Evolutionary conservation across 2,888 invertebrate genomes (phyloP).

Genomic region (Corbicula japonica): DNA sequence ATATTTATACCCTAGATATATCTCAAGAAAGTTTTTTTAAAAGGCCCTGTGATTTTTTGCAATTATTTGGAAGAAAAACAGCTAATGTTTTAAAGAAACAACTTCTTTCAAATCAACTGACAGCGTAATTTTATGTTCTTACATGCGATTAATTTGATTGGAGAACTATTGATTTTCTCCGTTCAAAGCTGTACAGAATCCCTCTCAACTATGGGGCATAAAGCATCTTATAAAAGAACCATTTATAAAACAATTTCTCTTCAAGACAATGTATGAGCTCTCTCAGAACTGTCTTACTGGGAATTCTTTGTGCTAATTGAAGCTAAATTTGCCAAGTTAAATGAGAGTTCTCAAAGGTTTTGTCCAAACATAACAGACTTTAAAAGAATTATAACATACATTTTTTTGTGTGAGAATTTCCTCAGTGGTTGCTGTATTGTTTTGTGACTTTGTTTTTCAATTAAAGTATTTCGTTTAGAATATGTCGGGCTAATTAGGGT

Average conservation of each 20-base stretch:
- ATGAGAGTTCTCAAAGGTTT: slow-evolving; percentile 11
- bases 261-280: slow-evolving; percentile 12
- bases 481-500: too few species aligned
- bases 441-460: too few species aligned
- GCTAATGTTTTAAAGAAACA: slow-evolving; percentile 27
- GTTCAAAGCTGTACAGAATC: slow-evolving; percentile 35
- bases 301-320: slow-evolving; percentile 41
- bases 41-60: not conserved
- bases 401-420: too few species aligned
- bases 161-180: slow-evolving; percentile 60
- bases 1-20: too few species aligned
- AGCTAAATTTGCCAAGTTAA: slow-evolving; percentile 40
- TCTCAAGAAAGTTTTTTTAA: too few species aligned
- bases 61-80: slow-evolving; percentile 6
- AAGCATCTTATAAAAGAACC: slow-evolving; percentile 39
- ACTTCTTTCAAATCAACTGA: slow-evolving; percentile 37
- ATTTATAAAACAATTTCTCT: slow-evolving; percentile 47
- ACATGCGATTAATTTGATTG: slow-evolving; percentile 69
- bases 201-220: slow-evolving; percentile 24
- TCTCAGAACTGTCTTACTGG: slow-evolving; percentile 22
- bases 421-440: too few species aligned
- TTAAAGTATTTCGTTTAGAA: too few species aligned
- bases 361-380: slow-evolving; percentile 25
- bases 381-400: too few species aligned
- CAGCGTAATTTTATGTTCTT: slow-evolving; percentile 65